phyloP scores from a whole-genome alignment of 2,797 vertebrate species.

The Coendou prehensilis region DNA sequence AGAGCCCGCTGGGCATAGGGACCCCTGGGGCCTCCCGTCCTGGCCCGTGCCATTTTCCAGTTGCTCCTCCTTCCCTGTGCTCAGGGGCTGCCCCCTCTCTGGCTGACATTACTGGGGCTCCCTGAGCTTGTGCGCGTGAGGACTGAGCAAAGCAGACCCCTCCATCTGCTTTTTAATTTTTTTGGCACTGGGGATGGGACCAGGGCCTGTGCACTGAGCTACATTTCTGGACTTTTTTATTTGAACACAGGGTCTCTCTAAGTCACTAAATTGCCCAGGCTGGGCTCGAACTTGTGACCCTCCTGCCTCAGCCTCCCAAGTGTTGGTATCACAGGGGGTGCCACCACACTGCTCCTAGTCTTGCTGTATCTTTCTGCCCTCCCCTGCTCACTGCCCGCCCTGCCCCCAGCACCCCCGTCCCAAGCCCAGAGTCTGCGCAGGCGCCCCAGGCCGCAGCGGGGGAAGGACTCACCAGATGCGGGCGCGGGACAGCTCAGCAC shows the following conservation, averaged over 20 bases:
- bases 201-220: background rate
- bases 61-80: background rate
- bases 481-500: background rate
- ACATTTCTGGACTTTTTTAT: background rate
- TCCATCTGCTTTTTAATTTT: background rate
- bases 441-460: no score
- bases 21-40: background rate
- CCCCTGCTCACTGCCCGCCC: no score
- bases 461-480: conserved; percentile 23
- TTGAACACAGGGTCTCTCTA: background rate
- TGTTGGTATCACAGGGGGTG: no score
- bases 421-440: conserved; percentile 88
- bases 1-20: background rate
- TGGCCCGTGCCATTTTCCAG: background rate
- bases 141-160: background rate
- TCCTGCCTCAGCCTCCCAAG: background rate
- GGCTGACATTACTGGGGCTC: background rate
- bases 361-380: no score
- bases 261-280: background rate
- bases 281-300: no score
- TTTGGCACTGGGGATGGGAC: background rate
- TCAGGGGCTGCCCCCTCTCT: background rate
- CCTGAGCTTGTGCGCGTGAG: background rate
- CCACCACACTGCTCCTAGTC: background rate
- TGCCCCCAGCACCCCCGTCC: conserved; percentile 73